A percentile compares a stretch with the other conserved stretches of the same genome.
phyloP scores from a whole-genome alignment of 2,113 vertebrate genomes.

The Mesoclemmys tuberculata region DNA sequence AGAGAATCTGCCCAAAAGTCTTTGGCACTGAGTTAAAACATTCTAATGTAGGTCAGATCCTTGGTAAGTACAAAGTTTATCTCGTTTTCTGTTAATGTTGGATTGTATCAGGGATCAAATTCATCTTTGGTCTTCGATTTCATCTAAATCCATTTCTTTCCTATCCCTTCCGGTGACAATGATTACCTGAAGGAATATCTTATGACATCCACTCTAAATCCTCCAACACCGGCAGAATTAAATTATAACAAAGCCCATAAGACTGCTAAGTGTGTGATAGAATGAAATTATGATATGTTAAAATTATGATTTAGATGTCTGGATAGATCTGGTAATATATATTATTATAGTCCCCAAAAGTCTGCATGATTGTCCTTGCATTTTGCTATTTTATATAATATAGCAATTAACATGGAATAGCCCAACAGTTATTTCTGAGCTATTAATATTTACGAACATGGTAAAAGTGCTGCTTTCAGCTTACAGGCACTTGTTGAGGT shows the following conservation, averaged over 20 bases:
- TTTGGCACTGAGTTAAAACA: neutral
- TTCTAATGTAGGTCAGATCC: too few species aligned
- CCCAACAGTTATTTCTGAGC: neutral
- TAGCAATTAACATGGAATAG: neutral
- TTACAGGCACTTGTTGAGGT: neutral
- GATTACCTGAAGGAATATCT: slow-evolving; percentile 36
- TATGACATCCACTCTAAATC: slow-evolving; percentile 21
- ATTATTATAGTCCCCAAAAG: slow-evolving; percentile 4
- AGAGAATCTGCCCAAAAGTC: neutral
- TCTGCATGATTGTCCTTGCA: slow-evolving; percentile 5
- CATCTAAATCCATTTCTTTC: slow-evolving; percentile 18
- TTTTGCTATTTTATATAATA: slow-evolving; percentile 22
- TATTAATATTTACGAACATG: slow-evolving; percentile 28
- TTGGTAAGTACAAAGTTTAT: neutral
- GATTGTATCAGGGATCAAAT: neutral
- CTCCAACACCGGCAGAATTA: slow-evolving; percentile 5
- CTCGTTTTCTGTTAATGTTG: neutral
- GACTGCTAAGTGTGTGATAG: neutral
- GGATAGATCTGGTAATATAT: neutral
- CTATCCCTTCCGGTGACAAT: neutral
- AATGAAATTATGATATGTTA: slow-evolving; percentile 38
- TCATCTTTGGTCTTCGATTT: neutral
- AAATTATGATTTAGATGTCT: slow-evolving; percentile 21
- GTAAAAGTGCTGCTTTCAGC: neutral
- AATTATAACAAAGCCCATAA: slow-evolving; percentile 47